Evolutionary conservation across 2,797 vertebrate species (phyloP).

Genomic region (Ambastaia sidthimunki): DNA sequence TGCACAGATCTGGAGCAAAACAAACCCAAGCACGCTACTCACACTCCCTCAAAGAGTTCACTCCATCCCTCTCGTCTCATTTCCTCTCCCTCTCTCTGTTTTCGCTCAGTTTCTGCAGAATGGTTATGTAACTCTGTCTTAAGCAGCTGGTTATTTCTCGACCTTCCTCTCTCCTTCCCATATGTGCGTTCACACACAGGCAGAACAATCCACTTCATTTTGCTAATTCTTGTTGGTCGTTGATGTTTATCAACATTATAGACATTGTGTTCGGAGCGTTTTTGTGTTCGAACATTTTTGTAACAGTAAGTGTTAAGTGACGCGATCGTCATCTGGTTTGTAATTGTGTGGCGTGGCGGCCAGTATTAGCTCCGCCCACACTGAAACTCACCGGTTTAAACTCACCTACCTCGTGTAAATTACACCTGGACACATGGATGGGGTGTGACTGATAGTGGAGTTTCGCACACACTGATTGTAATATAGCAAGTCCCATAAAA

Average conservation of each 20-base stretch:
- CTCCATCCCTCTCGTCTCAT: conserved; percentile 54
- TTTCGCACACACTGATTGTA: neutral
- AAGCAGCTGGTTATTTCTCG: neutral
- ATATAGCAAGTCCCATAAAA: neutral
- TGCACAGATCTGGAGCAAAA: conserved; percentile 43
- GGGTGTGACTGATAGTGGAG: neutral
- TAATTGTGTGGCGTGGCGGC: neutral
- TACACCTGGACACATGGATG: neutral
- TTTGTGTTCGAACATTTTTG: too few relatives aligned
- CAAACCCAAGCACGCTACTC: conserved; percentile 10
- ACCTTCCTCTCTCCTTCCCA: conserved; percentile 19
- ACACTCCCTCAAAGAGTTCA: neutral
- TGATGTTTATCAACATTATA: neutral
- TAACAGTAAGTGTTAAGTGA: neutral
- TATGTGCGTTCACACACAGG: neutral
- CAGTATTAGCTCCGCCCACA: neutral
- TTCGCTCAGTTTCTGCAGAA: conserved; percentile 38
- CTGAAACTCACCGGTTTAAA: neutral
- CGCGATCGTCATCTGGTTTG: neutral
- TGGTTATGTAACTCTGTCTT: conserved; percentile 40
- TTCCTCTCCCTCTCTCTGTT: conserved; percentile 50
- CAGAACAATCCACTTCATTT: neutral
- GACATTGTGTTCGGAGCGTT: conserved; percentile 1
- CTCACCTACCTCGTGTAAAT: neutral
- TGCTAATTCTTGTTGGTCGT: neutral